Evolutionary conservation across 2,888 invertebrate species (phyloP), one percentile per base, ranked within the genome.

Genomic region (Macrosoma leucophasiata): DNA sequence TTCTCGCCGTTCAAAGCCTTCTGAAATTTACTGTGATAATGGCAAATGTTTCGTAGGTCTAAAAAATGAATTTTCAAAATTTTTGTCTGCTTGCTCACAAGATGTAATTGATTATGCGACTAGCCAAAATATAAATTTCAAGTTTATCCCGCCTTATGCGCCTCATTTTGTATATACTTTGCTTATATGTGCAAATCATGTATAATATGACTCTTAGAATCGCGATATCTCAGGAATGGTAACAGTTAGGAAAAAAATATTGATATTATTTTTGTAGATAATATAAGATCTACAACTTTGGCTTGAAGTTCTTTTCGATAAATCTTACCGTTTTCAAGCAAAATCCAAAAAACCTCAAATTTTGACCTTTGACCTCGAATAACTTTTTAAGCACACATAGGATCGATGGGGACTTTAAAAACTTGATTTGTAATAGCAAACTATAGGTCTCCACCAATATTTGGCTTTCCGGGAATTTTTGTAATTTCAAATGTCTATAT

Each of bases 11-110:
- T 48, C 41, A 15, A 50, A 46, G 29, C 51, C 50, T 1, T n/a
- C 14, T 6, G 36, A 48, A 29, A 47, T 54, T 19, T 46, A 38
- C 11, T 54, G 44, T 4, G 48, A 50, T 25, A 49, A 50, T 21
- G 48, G 50, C 1, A 41, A 31, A 21, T 36, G 35, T 17, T 48
- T 47, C 34, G 36, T 47, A 9, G 49, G 49, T 2, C 32, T 36
- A 7, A 23, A 19, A 19, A 45, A 38, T 5, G 45, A 51, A 17
- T 33, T 47, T 33, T 15, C 36, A 2, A 21, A 29, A 4, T 47
- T 47, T 33, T 33, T 51, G 33, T 11, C 15, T 2, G 17, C n/a
- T 7, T 24, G 27, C 9, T n/a, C 27, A 8, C 11, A 13, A 11
- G 21, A 33, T n/a, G 29, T 43, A 3, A 12, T 18, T 2, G 29